Evolutionary conservation across 2,888 invertebrate species (phyloP).

Genomic region (Acholoe squamosa): DNA sequence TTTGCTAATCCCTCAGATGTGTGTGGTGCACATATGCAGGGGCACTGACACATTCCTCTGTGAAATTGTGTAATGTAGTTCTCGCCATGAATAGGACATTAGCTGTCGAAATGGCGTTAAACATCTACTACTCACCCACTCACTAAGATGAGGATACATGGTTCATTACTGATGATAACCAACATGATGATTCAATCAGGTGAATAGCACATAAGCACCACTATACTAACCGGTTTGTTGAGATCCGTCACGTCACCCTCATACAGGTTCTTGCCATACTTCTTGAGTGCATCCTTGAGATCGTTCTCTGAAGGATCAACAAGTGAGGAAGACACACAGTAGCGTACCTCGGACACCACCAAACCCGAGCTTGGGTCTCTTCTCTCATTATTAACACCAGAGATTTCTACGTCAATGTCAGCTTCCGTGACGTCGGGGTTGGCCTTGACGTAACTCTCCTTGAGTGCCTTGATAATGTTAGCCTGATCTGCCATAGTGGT

Average conservation of each 20-base stretch:
- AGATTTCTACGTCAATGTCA: conserved; percentile 14
- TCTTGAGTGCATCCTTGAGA: background rate
- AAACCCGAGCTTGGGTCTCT: background rate
- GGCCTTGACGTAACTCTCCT: conserved; percentile 30
- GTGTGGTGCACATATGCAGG: too few species aligned
- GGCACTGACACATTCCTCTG: too few species aligned
- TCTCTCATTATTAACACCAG: background rate
- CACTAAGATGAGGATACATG: too few species aligned
- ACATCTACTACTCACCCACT: too few species aligned
- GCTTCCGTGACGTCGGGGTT: conserved; percentile 23
- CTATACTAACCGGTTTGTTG: background rate
- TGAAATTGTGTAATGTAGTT: too few species aligned
- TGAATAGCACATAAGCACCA: too few species aligned
- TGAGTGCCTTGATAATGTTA: background rate
- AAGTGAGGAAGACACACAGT: background rate
- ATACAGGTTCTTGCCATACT: conserved; percentile 43
- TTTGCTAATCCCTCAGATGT: too few species aligned
- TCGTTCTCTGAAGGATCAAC: background rate
- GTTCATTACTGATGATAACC: too few species aligned
- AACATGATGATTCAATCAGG: too few species aligned
- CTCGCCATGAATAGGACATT: too few species aligned
- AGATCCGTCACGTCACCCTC: conserved; percentile 16
- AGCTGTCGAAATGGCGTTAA: too few species aligned
- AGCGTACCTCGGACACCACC: conserved; percentile 8
- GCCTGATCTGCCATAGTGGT: background rate